Conservation (phyloP, 2,888 invertebrate species). For the Elegia similella region DNA sequence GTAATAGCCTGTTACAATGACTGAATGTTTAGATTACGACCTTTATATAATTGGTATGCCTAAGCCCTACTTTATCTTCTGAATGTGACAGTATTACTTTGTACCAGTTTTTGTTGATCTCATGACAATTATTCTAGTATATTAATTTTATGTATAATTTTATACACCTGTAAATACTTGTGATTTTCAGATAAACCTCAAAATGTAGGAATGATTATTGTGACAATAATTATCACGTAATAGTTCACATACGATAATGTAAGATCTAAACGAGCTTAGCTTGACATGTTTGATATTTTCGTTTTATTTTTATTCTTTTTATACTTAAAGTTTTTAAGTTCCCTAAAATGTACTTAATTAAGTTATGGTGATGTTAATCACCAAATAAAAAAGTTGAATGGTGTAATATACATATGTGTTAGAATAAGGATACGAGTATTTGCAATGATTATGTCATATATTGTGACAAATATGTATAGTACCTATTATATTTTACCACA, state of each 20-base stretch:
- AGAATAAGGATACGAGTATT: not conserved
- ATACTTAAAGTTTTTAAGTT: conserved; percentile 8
- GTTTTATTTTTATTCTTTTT: conserved; percentile 31
- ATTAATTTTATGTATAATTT: conserved; percentile 28
- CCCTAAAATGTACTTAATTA: not conserved
- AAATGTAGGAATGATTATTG: conserved; percentile 51
- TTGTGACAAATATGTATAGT: not conserved
- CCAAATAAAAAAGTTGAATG: not conserved
- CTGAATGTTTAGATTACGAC: conserved; percentile 59
- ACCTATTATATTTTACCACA: too few species aligned
- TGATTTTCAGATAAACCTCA: conserved; percentile 30
- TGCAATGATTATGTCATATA: not conserved
- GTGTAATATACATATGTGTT: not conserved
- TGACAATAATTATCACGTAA: conserved; percentile 77
- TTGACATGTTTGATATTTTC: conserved; percentile 33
- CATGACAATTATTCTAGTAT: conserved; percentile 17
- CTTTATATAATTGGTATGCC: conserved; percentile 29
- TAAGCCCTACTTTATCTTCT: conserved; percentile 34
- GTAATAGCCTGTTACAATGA: conserved; percentile 64
- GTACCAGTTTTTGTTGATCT: conserved; percentile 23
- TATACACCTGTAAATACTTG: conserved; percentile 36
- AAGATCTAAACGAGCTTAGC: conserved; percentile 67
- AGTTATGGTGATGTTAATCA: not conserved
- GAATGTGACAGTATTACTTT: conserved; percentile 53
- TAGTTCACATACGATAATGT: conserved; percentile 66